These are phyloP conservation scores for Drosophila melanosoma DNA, from an alignment of 2,888 invertebrate species.

Conservation along the genomic window DNA sequence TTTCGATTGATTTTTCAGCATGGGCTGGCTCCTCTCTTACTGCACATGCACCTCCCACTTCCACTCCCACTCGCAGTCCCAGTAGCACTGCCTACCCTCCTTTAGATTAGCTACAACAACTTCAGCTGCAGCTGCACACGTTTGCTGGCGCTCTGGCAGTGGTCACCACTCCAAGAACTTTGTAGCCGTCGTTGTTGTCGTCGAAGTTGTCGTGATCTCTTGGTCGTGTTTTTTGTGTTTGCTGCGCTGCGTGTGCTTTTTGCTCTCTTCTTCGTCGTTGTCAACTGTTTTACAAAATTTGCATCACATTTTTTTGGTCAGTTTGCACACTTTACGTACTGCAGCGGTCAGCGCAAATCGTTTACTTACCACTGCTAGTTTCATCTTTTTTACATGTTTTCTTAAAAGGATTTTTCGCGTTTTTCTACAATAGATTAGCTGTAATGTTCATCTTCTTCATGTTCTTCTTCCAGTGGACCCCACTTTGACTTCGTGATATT, in stretches of 20 bases:
- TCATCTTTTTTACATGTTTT: slow-evolving; percentile 77
- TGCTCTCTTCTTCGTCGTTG: slow-evolving; percentile 69
- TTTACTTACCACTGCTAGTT: slow-evolving; percentile 72
- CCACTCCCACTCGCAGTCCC: slow-evolving; percentile 6
- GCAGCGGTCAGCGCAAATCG: background rate
- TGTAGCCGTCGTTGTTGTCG: slow-evolving; percentile 52
- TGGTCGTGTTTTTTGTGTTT: slow-evolving; percentile 51
- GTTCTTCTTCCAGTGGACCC: slow-evolving; percentile 51
- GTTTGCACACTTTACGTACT: slow-evolving; percentile 1
- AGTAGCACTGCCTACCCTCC: background rate
- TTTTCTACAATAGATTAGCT: slow-evolving; percentile 54
- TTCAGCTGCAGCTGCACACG: slow-evolving; percentile 30
- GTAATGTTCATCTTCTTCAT: slow-evolving; percentile 47
- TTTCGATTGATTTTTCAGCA: slow-evolving; percentile 62
- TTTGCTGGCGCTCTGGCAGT: slow-evolving; percentile 31
- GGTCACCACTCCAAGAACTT: slow-evolving; percentile 52
- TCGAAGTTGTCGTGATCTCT: slow-evolving; percentile 57
- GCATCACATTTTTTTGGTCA: slow-evolving; percentile 38
- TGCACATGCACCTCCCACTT: slow-evolving; percentile 24
- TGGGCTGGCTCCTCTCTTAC: slow-evolving; percentile 23
- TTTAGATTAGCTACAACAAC: background rate
- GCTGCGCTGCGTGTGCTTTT: slow-evolving; percentile 69
- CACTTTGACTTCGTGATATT: slow-evolving; percentile 44
- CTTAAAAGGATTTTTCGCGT: slow-evolving; percentile 54
- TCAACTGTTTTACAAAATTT: slow-evolving; percentile 58